Base-by-base conservation (phyloP, 2,797 vertebrate species). In the Ispidina picta region DNA sequence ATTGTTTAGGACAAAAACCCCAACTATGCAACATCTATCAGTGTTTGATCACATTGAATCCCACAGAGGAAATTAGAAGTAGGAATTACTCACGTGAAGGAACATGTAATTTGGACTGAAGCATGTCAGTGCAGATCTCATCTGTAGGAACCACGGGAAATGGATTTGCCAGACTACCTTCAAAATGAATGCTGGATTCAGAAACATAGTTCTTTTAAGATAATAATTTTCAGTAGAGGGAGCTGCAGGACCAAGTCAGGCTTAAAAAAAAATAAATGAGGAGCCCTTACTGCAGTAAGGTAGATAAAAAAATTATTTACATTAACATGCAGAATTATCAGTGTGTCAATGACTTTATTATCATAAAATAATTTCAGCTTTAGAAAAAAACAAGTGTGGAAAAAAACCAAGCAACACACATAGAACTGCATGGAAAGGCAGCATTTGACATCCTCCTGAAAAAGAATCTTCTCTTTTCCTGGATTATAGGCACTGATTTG, bases 211-310 rank as follows among this genome's bases (percentile, higher is more conserved):
- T 68, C 76, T 83, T 94, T 63, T 65, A 49, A 80, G 65, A 68
- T 54, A 88, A 33, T 49, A n/a, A 75, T 79, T 89, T 92, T 83
- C 97, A 96, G 96, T 96, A 97, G 97, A 95, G 95, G 97, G 97
- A 97, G 96, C 97, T 96, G 89, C 52, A 96, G 95, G 96, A 97
- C 83, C 59, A 79, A 37, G 41, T 25, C 76, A 93, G 81, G 44
- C 52, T 85, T 83, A 39, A 48, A 94, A 44, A 41, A 48, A 94
- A 41, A 49, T n/a, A 39, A 29, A 16, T 15, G 63, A 89, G 2
- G 10, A 86, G 44, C 63, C 56, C 44, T n/a, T 54, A 73, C 82
- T 81, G 95, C 92, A 73, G 83, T 28, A 86, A 91, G 29, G 74
- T 16, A 81, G 77, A 91, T 89, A 83, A 79, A 92, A 92, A 76